Evolutionary conservation across 2,888 invertebrate species (phyloP), one percentile per base, ranked within the genome.

Genomic region (Cheilosia vernalis): DNA sequence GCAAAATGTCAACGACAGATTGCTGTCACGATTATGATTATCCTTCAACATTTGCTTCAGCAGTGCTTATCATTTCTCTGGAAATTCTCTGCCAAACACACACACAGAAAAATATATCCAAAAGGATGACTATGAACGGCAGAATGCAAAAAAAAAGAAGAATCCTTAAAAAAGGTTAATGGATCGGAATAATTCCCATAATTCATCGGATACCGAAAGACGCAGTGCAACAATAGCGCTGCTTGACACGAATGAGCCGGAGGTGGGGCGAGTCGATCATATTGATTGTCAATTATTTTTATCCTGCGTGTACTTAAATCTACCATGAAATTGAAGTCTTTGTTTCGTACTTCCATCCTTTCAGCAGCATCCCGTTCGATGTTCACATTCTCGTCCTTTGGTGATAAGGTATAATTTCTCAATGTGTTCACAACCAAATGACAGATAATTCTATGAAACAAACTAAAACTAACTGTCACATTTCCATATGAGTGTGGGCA

Each of bases 221-320:
- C 60, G 27, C 6, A 69, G 40, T 84, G 56, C 58, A 63, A 61
- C 61, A 78, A 73, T 67, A 73, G 56, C 37, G 63, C 51, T 27
- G 47, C 60, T 61, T 78, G 70, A 40, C 40, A 51, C 33, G 47
- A n/a, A 55, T 67, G 42, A 40, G 42, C 37, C 3, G 4, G n/a
- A 10, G 2, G 13, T 13, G 37, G 13, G 7, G 10, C 17, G 30
- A 67, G 30, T 67, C 15, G 17, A 24, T 56, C 55, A 42, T 72
- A 84, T 84, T 76, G 84, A 76, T 76, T 84, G 83, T 79, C 83
- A 73, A 84, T 84, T 84, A 79, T 80, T 84, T 80, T 60, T 76
- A 60, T 72, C 76, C 37, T 69, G 63, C 30, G 40, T 67, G 49
- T 53, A 58, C 27, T 79, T 69, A 79, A 82, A 84, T 79, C 69